These are phyloP conservation scores for Brachyalestes nurse DNA, from an alignment of 2,797 vertebrate species.

Conservation along the genomic window DNA sequence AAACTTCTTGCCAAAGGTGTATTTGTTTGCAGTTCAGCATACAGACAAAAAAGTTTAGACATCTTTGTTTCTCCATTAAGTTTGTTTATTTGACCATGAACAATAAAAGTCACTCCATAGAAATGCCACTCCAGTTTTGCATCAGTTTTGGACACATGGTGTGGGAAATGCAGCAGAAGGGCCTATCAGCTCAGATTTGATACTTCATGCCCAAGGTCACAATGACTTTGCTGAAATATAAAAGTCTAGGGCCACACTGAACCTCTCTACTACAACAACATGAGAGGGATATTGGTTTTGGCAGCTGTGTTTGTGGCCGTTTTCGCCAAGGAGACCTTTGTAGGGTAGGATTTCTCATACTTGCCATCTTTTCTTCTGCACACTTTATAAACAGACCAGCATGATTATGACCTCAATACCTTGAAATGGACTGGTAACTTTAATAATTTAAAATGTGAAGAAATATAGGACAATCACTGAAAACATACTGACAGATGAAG, in stretches of 20 bases:
- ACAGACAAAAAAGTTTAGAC: too few relatives aligned
- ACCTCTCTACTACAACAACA: slow-evolving; percentile 51
- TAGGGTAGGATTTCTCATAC: slow-evolving; percentile 68
- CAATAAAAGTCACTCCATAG: too few relatives aligned
- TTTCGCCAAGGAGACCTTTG: slow-evolving; percentile 69
- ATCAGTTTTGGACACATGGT: neutral
- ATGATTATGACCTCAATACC: neutral
- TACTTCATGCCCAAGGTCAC: slow-evolving; percentile 53
- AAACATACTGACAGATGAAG: too few relatives aligned
- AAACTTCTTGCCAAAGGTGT: too few relatives aligned
- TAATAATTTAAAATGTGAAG: too few relatives aligned
- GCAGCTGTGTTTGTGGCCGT: slow-evolving; percentile 63
- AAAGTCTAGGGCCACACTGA: slow-evolving; percentile 37
- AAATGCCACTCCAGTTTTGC: slow-evolving; percentile 5
- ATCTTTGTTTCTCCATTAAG: too few relatives aligned
- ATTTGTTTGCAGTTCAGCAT: too few relatives aligned
- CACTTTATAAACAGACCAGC: neutral
- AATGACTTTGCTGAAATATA: slow-evolving; percentile 55
- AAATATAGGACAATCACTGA: too few relatives aligned
- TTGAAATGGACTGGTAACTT: neutral
- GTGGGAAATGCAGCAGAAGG: slow-evolving; percentile 63
- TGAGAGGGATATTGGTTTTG: slow-evolving; percentile 70
- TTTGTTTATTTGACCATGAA: too few relatives aligned
- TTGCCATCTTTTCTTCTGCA: neutral
- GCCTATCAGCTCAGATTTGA: slow-evolving; percentile 15